These are phyloP conservation scores for Uropsilus gracilis DNA, from an alignment of 2,113 vertebrate genomes.

Conservation along the genomic window DNA sequence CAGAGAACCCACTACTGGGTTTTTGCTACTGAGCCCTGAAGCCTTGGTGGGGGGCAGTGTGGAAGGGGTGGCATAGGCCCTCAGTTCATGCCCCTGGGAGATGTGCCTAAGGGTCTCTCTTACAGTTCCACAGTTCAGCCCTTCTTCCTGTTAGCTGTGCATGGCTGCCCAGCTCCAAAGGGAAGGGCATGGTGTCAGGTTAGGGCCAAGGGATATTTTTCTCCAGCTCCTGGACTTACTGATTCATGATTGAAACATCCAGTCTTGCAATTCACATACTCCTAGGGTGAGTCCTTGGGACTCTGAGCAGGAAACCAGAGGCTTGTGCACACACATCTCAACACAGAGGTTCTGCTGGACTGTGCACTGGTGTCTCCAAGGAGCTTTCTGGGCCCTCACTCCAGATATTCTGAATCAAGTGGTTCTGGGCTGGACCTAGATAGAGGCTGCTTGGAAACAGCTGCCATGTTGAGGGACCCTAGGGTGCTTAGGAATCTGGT, in stretches of 20 bases:
- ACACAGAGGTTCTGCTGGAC: not conserved
- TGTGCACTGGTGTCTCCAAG: rapidly evolving
- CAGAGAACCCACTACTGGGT: too few species aligned
- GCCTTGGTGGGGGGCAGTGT: too few species aligned
- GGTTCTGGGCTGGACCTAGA: not conserved
- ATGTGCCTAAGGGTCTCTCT: not conserved
- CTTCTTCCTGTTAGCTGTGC: not conserved
- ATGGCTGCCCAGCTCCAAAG: not conserved
- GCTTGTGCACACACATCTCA: not conserved
- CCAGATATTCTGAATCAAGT: not conserved
- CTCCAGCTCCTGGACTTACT: not conserved
- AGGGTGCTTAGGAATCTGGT: not conserved
- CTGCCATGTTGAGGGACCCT: not conserved
- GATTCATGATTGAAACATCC: not conserved
- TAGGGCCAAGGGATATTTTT: not conserved
- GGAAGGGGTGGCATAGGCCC: too few species aligned
- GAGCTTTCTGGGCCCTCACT: not conserved
- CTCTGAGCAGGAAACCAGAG: not conserved
- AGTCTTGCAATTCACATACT: not conserved
- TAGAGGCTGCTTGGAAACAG: not conserved
- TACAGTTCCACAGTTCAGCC: not conserved
- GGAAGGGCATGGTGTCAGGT: not conserved
- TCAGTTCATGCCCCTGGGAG: not conserved
- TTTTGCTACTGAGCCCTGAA: not conserved
- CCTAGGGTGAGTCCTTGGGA: not conserved